Evolutionary conservation across 2,113 vertebrate genomes (phyloP).

Genomic region (Trematocara stigmaticum): DNA sequence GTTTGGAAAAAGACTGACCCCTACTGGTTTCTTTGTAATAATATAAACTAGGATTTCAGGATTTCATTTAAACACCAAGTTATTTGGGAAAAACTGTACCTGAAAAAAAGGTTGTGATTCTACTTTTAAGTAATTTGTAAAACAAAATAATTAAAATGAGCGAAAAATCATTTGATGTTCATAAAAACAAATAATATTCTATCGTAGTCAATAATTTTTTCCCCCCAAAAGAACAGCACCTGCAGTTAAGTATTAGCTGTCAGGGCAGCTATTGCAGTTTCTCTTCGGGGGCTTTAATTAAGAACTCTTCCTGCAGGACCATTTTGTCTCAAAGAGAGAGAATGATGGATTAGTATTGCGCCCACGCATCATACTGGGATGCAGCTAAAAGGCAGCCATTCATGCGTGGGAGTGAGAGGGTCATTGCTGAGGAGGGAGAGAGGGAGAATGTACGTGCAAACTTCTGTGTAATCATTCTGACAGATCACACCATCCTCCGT

Average conservation of each 20-base stretch:
- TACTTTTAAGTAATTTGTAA: background rate
- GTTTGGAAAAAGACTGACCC: background rate
- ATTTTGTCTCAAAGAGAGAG: constrained; percentile 31
- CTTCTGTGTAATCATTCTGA: constrained; percentile 13
- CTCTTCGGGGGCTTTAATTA: background rate
- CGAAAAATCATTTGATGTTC: accelerated
- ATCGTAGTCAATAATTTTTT: background rate
- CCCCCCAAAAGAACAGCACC: background rate
- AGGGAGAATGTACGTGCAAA: constrained; percentile 14
- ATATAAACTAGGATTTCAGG: background rate
- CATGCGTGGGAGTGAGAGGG: constrained; percentile 30
- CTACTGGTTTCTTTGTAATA: background rate
- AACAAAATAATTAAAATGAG: background rate
- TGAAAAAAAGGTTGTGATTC: background rate
- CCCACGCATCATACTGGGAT: constrained; percentile 46
- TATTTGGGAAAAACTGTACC: background rate
- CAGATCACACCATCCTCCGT: constrained; percentile 12
- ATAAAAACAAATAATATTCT: background rate
- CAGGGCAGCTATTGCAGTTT: background rate
- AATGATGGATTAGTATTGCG: constrained; percentile 68
- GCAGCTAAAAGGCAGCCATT: constrained; percentile 57
- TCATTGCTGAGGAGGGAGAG: background rate
- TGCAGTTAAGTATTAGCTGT: background rate
- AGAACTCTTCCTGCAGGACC: constrained; percentile 5
- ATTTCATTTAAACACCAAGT: background rate